Base-by-base conservation (phyloP, 1,140 invertebrate species). In the Probaryconus sp. region DNA sequence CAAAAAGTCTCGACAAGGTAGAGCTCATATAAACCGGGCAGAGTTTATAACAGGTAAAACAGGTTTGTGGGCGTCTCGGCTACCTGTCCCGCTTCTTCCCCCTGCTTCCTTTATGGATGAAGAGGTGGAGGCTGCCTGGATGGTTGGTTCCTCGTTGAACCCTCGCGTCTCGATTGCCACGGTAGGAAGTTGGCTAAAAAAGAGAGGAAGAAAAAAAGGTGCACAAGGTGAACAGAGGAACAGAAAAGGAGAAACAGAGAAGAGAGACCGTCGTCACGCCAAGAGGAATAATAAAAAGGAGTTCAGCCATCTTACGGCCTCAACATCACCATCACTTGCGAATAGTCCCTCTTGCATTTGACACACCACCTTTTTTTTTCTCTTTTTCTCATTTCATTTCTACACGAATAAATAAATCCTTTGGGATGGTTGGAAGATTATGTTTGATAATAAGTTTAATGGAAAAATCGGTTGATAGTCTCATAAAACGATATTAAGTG, bases 61-160 rank as follows among this genome's bases (percentile, higher is more conserved):
- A 81, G 85, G 85, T 86, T 85, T 86, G 85, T 85, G 83, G 85
- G 83, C 81, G 85, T 85, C 83, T 79, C 64, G 79, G 78, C 83
- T 85, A 84, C 85, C 84, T 85, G 84, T 82, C 81, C 79, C 74
- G 77, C 76, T 83, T 74, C 79, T 75, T 72, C 71, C 65, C 58
- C 51, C 70, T 72, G 71, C 64, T 72, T 72, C 65, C 65, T 64
- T 70, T 76, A 67, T 48, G 71, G 70, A 55, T 38, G 63, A 63
- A 58, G 71, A 51, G 71, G 63, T 68, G 65, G 72, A 60, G 61
- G 56, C 61, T 60, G 73, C 17, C 40, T 13, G 61, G 60, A 65
- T 31, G 61, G 63, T 64, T 65, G 76, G 51, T 67, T 73, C 60
- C 56, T 75, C 67, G 63, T 67, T 69, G 71, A 74, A 50, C 53